phyloP scores from a whole-genome alignment of 2,888 invertebrate genomes.

The Eremobia ochroleuca region DNA sequence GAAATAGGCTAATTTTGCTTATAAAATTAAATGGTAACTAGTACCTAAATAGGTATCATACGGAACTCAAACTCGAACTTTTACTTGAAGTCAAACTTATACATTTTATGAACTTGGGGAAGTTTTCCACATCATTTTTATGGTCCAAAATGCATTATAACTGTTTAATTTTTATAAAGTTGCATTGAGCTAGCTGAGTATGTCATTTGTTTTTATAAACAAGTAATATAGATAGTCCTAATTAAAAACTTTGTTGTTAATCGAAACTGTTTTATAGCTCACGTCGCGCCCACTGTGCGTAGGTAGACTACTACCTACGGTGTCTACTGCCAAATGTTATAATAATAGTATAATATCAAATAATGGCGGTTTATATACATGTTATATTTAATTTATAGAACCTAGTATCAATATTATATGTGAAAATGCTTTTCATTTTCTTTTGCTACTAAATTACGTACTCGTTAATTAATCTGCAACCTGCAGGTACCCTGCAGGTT shows the following conservation, averaged over 20 bases:
- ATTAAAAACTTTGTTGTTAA: conserved; percentile 69
- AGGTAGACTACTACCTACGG: conserved; percentile 70
- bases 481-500: conserved; percentile 23
- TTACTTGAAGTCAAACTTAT: not conserved
- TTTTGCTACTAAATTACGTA: not conserved
- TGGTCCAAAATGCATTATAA: not conserved
- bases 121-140: not conserved
- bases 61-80: too few relatives aligned
- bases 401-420: not conserved
- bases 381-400: not conserved
- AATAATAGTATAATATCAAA: conserved; percentile 42
- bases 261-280: conserved; percentile 71
- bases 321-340: conserved; percentile 68
- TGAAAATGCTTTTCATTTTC: not conserved
- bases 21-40: conserved; percentile 32
- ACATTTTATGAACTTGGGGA: not conserved
- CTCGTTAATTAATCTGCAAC: not conserved
- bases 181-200: not conserved
- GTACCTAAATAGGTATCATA: not conserved
- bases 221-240: conserved; percentile 11
- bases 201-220: not conserved
- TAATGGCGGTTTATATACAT: conserved; percentile 32
- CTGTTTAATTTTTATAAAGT: not conserved
- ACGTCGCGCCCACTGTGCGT: conserved; percentile 71
- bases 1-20: conserved; percentile 52